phyloP scores from a whole-genome alignment of 2,888 invertebrate genomes.

The Neoscelio sp. region DNA sequence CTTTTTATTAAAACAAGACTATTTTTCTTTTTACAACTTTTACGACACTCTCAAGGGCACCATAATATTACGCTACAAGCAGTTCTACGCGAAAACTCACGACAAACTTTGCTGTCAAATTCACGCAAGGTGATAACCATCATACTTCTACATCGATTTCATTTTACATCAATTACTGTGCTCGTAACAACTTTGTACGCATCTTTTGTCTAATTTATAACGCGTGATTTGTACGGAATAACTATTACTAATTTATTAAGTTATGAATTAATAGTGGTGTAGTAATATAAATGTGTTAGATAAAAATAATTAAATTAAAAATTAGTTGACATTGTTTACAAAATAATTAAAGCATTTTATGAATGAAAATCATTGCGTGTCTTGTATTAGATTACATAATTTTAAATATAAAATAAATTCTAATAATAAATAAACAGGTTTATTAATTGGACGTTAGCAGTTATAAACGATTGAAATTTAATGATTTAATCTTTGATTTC shows the following conservation, averaged over 20 bases:
- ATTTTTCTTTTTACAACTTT: constrained; percentile 9
- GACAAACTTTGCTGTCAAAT: constrained; percentile 79
- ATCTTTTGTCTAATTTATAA: neutral
- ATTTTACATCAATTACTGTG: constrained; percentile 27
- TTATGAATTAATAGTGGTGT: constrained; percentile 1
- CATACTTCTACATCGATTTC: constrained; percentile 21
- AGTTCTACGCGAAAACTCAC: constrained; percentile 75
- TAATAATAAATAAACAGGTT: too few relatives aligned
- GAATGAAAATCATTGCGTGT: too few relatives aligned
- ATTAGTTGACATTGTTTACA: too few relatives aligned
- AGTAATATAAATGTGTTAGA: too few relatives aligned
- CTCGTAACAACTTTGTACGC: constrained; percentile 4
- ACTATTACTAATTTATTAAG: too few relatives aligned
- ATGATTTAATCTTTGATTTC: too few relatives aligned
- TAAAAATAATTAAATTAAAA: too few relatives aligned
- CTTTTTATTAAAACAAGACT: neutral
- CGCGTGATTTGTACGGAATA: neutral
- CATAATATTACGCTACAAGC: constrained; percentile 70
- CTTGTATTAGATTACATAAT: too few relatives aligned
- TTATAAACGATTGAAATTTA: too few relatives aligned
- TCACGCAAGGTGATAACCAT: constrained; percentile 70
- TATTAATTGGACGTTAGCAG: too few relatives aligned
- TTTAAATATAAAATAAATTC: too few relatives aligned
- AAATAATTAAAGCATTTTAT: too few relatives aligned
- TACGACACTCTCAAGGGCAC: constrained; percentile 10